Base-by-base conservation (phyloP, 30 jellyfish, hydroid and myxozoan genomes). In the Pelagia noctiluca region DNA sequence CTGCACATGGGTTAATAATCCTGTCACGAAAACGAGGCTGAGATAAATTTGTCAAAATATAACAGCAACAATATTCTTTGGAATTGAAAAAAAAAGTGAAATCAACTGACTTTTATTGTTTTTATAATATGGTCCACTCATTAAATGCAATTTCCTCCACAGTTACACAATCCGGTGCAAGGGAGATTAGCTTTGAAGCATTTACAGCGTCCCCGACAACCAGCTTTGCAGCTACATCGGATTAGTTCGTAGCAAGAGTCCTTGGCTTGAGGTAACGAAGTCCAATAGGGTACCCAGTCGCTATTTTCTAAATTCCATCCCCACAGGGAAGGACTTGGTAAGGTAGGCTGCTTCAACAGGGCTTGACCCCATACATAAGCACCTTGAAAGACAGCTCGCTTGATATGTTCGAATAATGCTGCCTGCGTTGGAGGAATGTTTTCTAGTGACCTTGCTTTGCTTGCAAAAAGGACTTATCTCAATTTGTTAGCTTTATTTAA, bases 371-470 rank as follows among this genome's bases (percentile, higher is more conserved):
- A 42, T 42, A 42, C 57, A 42, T 42, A 42, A 42, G 57, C 57
- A 4, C 57, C 57, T 42, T 42, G 57, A 42, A 42, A 42, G 57
- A 42, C 16, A 42, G 57, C 57, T 16, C 57, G 7, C 57, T 42
- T 42, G 57, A 42, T 42, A 42, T 42, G 57, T 42, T 42, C 12
- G 12, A 42, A 42, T 42, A 42, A 42, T 42, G 57, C 8, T 42
- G 57, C 57, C 57, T 42, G 57, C 57, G 57, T 42, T 42, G 57
- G 57, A 42, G 57, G 57, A 42, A 42, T 42, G 57, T 42, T 42
- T 42, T 42, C 57, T 4, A 42, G 57, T 42, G 57, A 42, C 16
- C 57, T 42, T 42, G 57, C 57, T 42, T 42, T 42, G 57, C 16
- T 42, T 42, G 57, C 7, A 42, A 42, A 42, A 42, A 42, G 7